These are phyloP conservation scores for Pandion haliaetus DNA, from an alignment of 2,113 vertebrate genomes.

Conservation along the genomic window DNA sequence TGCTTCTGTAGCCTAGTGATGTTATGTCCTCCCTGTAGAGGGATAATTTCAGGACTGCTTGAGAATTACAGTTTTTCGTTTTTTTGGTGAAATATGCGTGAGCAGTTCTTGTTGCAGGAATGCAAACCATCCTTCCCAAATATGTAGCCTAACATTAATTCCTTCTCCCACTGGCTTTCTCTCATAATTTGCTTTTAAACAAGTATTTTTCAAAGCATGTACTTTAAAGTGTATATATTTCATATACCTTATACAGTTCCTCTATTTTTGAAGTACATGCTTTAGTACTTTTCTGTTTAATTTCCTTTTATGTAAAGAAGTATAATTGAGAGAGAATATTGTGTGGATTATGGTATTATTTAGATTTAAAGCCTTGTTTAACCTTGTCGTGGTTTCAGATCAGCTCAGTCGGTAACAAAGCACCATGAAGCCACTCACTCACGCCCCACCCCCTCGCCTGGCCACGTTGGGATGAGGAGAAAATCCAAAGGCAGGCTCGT, in stretches of 20 bases:
- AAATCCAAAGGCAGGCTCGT: no score
- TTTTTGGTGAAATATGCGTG: background rate
- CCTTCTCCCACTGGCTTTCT: background rate
- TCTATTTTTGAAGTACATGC: background rate
- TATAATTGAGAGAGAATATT: background rate
- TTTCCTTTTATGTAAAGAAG: background rate
- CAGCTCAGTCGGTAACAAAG: no score
- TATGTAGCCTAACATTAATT: background rate
- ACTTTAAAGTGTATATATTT: background rate
- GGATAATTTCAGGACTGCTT: background rate
- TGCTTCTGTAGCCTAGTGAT: background rate
- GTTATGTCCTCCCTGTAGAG: fast-evolving
- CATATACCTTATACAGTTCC: background rate
- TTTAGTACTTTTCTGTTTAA: background rate
- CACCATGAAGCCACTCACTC: no score
- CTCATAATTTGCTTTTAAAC: background rate
- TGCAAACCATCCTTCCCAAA: background rate
- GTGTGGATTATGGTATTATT: background rate
- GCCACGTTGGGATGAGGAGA: no score
- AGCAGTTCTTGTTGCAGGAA: background rate
- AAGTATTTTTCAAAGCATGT: background rate
- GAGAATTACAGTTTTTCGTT: background rate
- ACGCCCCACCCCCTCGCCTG: no score
- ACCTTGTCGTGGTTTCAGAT: no score
- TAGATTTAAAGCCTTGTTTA: background rate